Evolutionary conservation across 2,888 invertebrate species (phyloP).

Genomic region (Scaptomyza tumidula): DNA sequence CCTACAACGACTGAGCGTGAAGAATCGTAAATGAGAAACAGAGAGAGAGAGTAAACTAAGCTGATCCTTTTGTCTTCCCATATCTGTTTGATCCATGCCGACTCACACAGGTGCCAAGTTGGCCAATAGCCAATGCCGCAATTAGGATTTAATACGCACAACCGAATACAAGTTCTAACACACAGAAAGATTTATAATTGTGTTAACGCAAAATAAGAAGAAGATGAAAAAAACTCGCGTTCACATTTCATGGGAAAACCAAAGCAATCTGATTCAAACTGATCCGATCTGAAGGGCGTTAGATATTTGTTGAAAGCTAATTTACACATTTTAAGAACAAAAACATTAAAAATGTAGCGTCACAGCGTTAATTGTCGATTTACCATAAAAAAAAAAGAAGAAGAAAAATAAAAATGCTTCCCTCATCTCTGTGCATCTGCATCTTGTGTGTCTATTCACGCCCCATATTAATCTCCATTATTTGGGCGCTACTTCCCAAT

Average conservation of each 20-base stretch:
- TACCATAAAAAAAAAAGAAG: conserved; percentile 3
- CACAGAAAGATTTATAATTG: conserved; percentile 71
- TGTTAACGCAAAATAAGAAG: conserved; percentile 63
- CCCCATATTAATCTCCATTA: conserved; percentile 76
- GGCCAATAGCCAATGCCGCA: conserved; percentile 67
- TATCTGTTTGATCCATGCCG: conserved; percentile 71
- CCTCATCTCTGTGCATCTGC: conserved; percentile 14
- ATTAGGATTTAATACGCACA: conserved; percentile 79
- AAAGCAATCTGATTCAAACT: conserved; percentile 29
- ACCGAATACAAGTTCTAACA: conserved; percentile 4
- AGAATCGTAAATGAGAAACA: conserved; percentile 75
- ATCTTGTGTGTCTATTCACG: conserved; percentile 59
- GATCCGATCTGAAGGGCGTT: conserved; percentile 52
- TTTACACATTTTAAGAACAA: conserved; percentile 68
- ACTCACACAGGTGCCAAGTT: conserved; percentile 62
- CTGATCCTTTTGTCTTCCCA: conserved; percentile 48
- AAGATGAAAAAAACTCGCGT: conserved; percentile 50
- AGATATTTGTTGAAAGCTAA: conserved; percentile 69
- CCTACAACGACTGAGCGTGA: conserved; percentile 69
- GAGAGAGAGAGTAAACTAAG: background rate
- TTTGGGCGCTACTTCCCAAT: conserved; percentile 30
- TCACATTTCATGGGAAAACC: conserved; percentile 64
- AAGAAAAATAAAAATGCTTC: background rate
- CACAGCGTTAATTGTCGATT: conserved; percentile 68
- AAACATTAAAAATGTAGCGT: conserved; percentile 59